These are phyloP conservation scores for Mustela nigripes DNA, from an alignment of 2,113 vertebrate genomes.

Conservation along the genomic window DNA sequence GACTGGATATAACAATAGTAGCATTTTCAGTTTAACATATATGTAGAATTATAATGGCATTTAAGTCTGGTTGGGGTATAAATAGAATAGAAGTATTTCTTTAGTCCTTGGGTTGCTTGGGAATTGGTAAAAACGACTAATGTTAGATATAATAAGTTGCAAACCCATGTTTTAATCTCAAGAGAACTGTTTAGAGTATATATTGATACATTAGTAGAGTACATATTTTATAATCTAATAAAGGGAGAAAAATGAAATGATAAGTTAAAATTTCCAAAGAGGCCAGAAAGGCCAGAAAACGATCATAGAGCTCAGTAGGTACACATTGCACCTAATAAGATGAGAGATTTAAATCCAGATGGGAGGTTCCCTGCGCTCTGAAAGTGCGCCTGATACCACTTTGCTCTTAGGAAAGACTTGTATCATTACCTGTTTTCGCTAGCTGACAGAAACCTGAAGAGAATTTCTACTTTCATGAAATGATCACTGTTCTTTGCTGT, in stretches of 20 bases:
- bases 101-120: background rate
- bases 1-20: background rate
- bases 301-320: background rate
- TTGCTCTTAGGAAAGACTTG: background rate
- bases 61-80: background rate
- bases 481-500: background rate
- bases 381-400: background rate
- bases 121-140: background rate
- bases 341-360: background rate
- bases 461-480: background rate
- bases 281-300: background rate
- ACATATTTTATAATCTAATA: background rate
- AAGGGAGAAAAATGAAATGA: constrained; percentile 33
- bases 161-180: constrained; percentile 1
- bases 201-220: background rate
- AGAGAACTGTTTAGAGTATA: background rate
- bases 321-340: background rate
- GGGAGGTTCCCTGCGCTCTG: background rate
- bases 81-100: constrained; percentile 43
- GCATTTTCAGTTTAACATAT: background rate
- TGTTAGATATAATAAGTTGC: background rate
- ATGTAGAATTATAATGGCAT: background rate
- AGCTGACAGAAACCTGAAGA: background rate
- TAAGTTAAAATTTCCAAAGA: background rate
- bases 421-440: background rate